phyloP scores from a whole-genome alignment of 2,797 vertebrate species.

The Cichlasoma orientale region DNA sequence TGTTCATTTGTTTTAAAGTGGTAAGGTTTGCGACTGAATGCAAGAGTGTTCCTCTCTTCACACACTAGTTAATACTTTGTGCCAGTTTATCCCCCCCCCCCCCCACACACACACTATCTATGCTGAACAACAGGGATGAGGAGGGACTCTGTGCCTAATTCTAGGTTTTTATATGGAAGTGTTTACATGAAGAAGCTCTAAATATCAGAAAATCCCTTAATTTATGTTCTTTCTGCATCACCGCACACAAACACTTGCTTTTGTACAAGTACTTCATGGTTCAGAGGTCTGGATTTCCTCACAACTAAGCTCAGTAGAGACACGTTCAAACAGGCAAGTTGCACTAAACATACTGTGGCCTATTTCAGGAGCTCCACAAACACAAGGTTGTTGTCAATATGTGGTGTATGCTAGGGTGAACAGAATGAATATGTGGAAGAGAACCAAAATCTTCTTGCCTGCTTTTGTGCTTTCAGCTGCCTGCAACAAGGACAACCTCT shows the following conservation, averaged over 20 bases:
- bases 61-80: slow-evolving; percentile 47
- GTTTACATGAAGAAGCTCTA: slow-evolving; percentile 78
- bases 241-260: neutral
- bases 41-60: slow-evolving; percentile 67
- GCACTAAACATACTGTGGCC: slow-evolving; percentile 57
- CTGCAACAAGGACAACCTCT: slow-evolving; percentile 56
- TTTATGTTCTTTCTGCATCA: slow-evolving; percentile 43
- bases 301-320: slow-evolving; percentile 21
- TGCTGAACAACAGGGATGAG: slow-evolving; percentile 52
- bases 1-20: slow-evolving; percentile 20
- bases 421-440: slow-evolving; percentile 46
- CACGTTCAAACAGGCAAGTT: slow-evolving; percentile 47
- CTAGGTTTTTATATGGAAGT: slow-evolving; percentile 68
- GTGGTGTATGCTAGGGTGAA: slow-evolving; percentile 8
- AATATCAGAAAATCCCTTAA: slow-evolving; percentile 38
- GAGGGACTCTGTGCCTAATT: slow-evolving; percentile 71
- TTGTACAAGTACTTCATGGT: slow-evolving; percentile 23
- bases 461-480: slow-evolving; percentile 59
- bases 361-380: slow-evolving; percentile 40
- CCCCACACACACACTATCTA: slow-evolving; percentile 14
- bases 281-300: slow-evolving; percentile 33
- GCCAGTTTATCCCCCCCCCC: slow-evolving; percentile 46
- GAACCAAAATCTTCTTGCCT: slow-evolving; percentile 53
- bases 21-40: slow-evolving; percentile 17
- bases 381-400: slow-evolving; percentile 13